phyloP scores from a whole-genome alignment of 2,797 vertebrate species.

The Coregonus ussuriensis region DNA sequence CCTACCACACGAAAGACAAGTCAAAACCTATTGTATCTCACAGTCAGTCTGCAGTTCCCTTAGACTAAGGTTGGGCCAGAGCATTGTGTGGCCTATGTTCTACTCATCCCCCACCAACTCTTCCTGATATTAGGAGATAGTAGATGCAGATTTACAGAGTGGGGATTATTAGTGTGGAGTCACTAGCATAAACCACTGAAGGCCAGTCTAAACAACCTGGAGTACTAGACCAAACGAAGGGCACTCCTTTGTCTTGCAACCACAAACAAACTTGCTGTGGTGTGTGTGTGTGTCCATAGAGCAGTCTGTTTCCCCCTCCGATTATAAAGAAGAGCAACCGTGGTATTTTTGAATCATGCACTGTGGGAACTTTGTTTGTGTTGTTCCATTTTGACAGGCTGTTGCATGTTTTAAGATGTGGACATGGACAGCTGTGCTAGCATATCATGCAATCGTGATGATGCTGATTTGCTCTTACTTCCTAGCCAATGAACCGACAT shows the following conservation, averaged over 20 bases:
- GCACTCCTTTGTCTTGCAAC: conserved; percentile 56
- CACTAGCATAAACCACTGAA: conserved; percentile 56
- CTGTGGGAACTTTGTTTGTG: not conserved
- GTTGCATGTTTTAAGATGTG: not conserved
- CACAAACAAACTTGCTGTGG: conserved; percentile 40
- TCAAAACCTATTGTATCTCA: conserved; percentile 15
- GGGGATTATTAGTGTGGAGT: conserved; percentile 39
- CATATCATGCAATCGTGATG: conserved; percentile 5
- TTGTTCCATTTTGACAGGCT: not conserved
- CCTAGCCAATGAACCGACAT: not conserved
- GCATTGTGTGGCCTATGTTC: conserved; percentile 20
- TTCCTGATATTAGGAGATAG: conserved; percentile 13
- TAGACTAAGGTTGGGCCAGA: conserved; percentile 30
- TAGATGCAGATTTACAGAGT: no score
- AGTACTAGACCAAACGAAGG: conserved; percentile 64
- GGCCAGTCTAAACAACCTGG: conserved; percentile 73
- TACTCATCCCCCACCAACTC: conserved; percentile 8
- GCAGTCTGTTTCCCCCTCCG: not conserved
- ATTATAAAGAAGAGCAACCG: not conserved
- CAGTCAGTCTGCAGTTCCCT: conserved; percentile 25
- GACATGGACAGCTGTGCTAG: not conserved
- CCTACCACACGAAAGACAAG: no score
- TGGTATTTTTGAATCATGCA: not conserved
- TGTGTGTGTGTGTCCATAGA: not conserved
- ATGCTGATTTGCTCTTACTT: conserved; percentile 1